These are phyloP conservation scores for Lucinisca nassula DNA, from an alignment of 2,888 invertebrate species.

Conservation along the genomic window DNA sequence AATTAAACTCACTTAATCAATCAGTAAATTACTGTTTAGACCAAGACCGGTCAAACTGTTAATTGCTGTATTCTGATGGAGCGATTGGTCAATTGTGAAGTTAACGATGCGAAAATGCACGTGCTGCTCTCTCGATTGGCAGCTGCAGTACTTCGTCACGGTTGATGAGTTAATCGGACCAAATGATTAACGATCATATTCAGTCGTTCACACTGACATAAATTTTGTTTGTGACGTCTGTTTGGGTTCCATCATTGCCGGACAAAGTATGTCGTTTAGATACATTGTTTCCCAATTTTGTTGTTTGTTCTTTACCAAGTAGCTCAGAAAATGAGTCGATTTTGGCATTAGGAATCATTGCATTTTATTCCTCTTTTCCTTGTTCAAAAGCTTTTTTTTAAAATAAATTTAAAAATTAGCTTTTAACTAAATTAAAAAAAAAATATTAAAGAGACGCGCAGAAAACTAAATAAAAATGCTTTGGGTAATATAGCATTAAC, in stretches of 20 bases:
- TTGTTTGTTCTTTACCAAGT: background rate
- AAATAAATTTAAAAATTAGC: too few species aligned
- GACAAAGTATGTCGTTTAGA: background rate
- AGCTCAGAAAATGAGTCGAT: background rate
- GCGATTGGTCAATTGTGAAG: background rate
- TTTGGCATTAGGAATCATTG: background rate
- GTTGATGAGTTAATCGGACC: background rate
- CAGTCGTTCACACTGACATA: background rate
- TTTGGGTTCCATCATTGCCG: background rate
- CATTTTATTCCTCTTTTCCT: too few species aligned
- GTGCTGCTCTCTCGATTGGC: background rate
- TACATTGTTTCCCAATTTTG: background rate
- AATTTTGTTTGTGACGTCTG: background rate
- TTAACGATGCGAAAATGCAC: background rate
- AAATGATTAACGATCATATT: conserved; percentile 3
- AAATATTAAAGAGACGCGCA: too few species aligned
- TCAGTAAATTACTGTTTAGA: background rate
- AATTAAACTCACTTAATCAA: background rate
- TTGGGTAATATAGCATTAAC: too few species aligned
- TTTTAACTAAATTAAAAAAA: too few species aligned
- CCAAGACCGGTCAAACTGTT: background rate
- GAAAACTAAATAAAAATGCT: too few species aligned
- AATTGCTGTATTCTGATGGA: background rate
- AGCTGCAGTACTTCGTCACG: background rate
- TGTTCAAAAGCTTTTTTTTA: too few species aligned